These are phyloP conservation scores for Balearica regulorum DNA, from an alignment of 2,797 vertebrate genomes.

Conservation along the genomic window DNA sequence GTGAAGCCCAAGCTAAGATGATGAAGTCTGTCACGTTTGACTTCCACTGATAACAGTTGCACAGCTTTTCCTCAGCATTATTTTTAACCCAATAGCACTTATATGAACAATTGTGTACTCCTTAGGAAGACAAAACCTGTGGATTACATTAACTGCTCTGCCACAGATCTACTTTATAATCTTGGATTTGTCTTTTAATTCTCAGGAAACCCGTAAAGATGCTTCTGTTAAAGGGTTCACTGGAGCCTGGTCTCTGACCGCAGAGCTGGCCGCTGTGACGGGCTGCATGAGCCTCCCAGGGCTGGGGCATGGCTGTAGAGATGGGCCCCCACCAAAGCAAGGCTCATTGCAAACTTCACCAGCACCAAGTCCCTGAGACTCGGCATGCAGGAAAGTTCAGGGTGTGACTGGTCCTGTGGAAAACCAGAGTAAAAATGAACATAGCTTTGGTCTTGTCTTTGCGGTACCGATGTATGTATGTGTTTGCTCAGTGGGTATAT, in stretches of 20 bases:
- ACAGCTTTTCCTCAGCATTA: not conserved
- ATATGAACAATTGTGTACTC: not conserved
- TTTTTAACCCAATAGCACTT: not conserved
- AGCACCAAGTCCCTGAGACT: not conserved
- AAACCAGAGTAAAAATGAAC: not conserved
- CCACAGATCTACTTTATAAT: not conserved
- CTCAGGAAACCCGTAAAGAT: not conserved
- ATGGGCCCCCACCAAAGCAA: not conserved
- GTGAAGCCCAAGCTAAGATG: not conserved
- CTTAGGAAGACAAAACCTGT: not conserved
- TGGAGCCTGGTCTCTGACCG: not conserved
- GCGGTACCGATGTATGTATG: accelerated
- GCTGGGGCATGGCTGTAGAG: not conserved
- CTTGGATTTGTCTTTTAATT: not conserved
- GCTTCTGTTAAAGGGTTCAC: not conserved
- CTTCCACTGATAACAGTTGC: not conserved
- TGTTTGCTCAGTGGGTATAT: not conserved
- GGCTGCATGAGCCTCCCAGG: accelerated
- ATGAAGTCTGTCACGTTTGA: not conserved
- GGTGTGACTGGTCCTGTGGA: not conserved
- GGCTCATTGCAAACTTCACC: not conserved
- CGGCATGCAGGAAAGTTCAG: accelerated
- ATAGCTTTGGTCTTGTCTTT: not conserved
- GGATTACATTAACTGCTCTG: not conserved
- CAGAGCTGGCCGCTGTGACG: not conserved